Evolutionary conservation across 1,140 invertebrate species (phyloP).

Genomic region (Parasteatoda tepidariorum): DNA sequence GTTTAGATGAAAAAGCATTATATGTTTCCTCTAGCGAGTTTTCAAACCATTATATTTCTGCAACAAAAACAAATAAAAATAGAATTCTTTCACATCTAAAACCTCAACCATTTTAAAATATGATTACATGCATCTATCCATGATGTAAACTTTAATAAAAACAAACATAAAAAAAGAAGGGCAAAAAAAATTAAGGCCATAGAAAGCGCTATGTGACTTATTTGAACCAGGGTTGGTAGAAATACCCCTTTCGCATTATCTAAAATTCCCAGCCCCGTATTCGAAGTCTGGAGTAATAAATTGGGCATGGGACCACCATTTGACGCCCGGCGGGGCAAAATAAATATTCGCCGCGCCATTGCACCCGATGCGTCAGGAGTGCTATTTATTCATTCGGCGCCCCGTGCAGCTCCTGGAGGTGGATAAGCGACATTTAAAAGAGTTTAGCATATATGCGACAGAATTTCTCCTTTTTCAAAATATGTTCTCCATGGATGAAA

Average conservation of each 20-base stretch:
- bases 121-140: no score
- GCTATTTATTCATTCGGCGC: slow-evolving; percentile 4
- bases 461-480: neutral
- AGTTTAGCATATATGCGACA: slow-evolving; percentile 3
- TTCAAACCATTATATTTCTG: no score
- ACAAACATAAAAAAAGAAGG: no score
- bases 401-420: neutral
- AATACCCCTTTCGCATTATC: slow-evolving; percentile 27
- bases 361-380: slow-evolving; percentile 18
- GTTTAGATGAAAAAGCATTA: no score
- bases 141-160: no score
- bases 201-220: slow-evolving; percentile 14
- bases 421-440: slow-evolving; percentile 27
- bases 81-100: no score
- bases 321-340: slow-evolving; percentile 31
- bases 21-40: no score
- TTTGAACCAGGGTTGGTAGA: neutral
- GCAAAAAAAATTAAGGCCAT: no score
- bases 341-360: slow-evolving; percentile 33
- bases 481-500: neutral
- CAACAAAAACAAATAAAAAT: no score
- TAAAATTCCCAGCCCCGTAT: slow-evolving; percentile 24
- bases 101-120: no score
- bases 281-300: slow-evolving; percentile 11
- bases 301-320: slow-evolving; percentile 21